These are phyloP conservation scores for Peribatodes rhomboidaria DNA, from an alignment of 2,888 invertebrate species.

Conservation along the genomic window DNA sequence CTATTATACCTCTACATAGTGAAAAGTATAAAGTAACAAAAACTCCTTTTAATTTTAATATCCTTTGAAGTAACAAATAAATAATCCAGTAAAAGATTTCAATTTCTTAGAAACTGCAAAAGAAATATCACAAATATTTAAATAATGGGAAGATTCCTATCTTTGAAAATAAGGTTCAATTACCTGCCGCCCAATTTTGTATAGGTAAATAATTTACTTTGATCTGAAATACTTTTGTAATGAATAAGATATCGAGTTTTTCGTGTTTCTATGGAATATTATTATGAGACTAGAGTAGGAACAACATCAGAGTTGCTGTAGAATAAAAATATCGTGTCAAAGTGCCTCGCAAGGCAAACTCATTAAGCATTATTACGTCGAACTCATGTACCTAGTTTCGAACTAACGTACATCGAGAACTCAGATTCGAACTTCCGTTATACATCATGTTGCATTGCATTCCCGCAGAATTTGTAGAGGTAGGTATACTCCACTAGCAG, in stretches of 20 bases:
- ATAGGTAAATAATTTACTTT: constrained; percentile 11
- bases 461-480: no score
- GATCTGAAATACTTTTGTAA: constrained; percentile 10
- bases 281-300: no score
- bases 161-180: constrained; percentile 19
- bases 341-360: no score
- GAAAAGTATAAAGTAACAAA: background rate
- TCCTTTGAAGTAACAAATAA: constrained; percentile 1
- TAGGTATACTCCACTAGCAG: no score
- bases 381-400: no score
- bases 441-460: no score
- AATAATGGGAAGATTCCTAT: constrained; percentile 8
- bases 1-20: background rate
- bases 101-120: constrained; percentile 3
- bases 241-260: background rate
- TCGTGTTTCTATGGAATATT: no score
- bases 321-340: no score
- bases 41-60: background rate
- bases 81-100: background rate
- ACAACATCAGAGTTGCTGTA: no score
- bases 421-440: no score
- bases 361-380: no score
- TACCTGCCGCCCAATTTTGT: constrained; percentile 8
- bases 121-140: constrained; percentile 5
- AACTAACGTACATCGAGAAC: no score